Evolutionary conservation across 2,113 vertebrate genomes (phyloP).

Genomic region (Gracilinanus agilis): DNA sequence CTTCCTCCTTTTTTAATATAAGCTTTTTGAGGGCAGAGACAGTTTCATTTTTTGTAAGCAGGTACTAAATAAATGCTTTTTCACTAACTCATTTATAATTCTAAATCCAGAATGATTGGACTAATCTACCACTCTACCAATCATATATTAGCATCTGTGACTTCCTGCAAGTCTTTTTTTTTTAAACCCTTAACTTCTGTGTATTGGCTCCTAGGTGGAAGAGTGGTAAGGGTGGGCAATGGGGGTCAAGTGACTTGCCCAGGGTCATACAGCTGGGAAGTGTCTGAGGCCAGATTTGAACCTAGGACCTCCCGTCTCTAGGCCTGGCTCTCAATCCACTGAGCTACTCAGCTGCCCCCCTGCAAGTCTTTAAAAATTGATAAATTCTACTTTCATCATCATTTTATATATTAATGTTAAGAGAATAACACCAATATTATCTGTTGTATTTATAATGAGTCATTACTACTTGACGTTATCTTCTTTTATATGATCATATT

Average conservation of each 20-base stretch:
- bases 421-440: background rate
- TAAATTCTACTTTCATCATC: background rate
- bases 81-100: background rate
- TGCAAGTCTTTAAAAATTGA: background rate
- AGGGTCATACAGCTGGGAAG: too few species aligned
- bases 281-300: too few species aligned
- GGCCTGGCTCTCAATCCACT: too few species aligned
- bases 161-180: background rate
- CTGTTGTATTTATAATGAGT: background rate
- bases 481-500: background rate
- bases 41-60: background rate
- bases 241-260: too few species aligned
- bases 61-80: background rate
- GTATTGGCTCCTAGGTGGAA: too few species aligned
- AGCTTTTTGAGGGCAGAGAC: background rate
- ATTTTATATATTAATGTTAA: background rate
- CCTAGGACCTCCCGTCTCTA: too few species aligned
- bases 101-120: background rate
- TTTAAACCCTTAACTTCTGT: too few species aligned
- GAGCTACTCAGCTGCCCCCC: too few species aligned
- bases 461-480: background rate
- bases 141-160: background rate
- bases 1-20: background rate
- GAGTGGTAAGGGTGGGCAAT: too few species aligned
- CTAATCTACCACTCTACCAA: background rate